Base-by-base conservation (phyloP, 2,888 invertebrate species). In the Litoditis marina region DNA sequence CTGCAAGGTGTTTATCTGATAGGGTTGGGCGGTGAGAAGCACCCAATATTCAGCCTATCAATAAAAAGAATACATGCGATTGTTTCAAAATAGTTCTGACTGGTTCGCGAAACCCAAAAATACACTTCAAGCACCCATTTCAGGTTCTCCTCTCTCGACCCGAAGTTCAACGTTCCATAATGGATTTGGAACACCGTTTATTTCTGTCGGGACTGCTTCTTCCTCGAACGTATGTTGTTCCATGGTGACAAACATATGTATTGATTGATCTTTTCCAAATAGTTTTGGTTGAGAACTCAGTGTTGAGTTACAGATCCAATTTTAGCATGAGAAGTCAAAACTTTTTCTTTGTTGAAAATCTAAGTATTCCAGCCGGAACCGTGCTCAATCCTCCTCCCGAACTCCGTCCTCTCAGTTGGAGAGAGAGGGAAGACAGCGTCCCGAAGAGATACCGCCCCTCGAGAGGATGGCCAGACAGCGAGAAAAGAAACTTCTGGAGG, bases 81-180 rank as follows among this genome's bases (percentile, higher is more conserved):
- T n/a, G n/a, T n/a, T n/a, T n/a, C n/a, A n/a, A n/a, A n/a, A n/a
- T n/a, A n/a, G n/a, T n/a, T n/a, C n/a, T n/a, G n/a, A n/a, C n/a
- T n/a, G n/a, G n/a, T n/a, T n/a, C n/a, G n/a, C n/a, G n/a, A n/a
- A n/a, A n/a, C n/a, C n/a, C n/a, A n/a, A n/a, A n/a, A n/a, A n/a
- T n/a, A n/a, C n/a, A n/a, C n/a, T n/a, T n/a, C n/a, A n/a, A 44
- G 19, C 19, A 22, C 44, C 8, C 44, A 8, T 52, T 95, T 64
- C 90, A 91, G 84, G 88, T 90, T 8, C 85, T 95, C 63, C 83
- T 92, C 78, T 89, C 90, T 74, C 85, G 90, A 69, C 90, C 93
- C 36, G 90, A 92, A 83, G 90, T 92, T 86, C 89, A 91, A 85
- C 89, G 91, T 85, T 89, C 92, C 72, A 89, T 92, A 79, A 88